phyloP scores from a whole-genome alignment of 2,113 vertebrate genomes.

The Anthoscopus minutus region DNA sequence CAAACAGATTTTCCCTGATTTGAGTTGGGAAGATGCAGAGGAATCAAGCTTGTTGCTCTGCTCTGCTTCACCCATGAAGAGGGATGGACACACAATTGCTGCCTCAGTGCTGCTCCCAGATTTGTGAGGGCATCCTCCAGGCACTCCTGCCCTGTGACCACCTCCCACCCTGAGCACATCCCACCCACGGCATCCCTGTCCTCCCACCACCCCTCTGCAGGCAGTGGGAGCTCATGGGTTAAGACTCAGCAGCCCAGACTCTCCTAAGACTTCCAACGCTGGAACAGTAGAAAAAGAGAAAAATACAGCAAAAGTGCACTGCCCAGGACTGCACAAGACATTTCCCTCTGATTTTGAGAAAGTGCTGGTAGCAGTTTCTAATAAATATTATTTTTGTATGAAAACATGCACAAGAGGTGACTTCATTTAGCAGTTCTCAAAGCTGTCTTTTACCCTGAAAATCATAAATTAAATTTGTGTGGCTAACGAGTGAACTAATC shows the following conservation, averaged over 20 bases:
- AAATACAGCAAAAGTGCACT: not conserved
- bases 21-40: not conserved
- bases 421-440: not conserved
- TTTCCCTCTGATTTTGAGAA: not conserved
- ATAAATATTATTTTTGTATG: not conserved
- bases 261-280: not conserved
- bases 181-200: not conserved
- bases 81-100: not conserved
- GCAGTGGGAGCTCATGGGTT: not conserved
- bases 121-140: not conserved
- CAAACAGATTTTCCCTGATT: not conserved
- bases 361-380: not conserved
- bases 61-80: not conserved
- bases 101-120: not conserved
- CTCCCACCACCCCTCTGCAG: not conserved
- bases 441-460: not conserved
- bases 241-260: not conserved
- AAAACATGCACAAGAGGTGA: not conserved
- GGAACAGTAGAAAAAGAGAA: not conserved
- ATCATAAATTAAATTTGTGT: not conserved
- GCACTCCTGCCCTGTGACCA: accelerated
- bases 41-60: not conserved
- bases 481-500: not conserved
- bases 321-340: not conserved
- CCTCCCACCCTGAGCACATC: not conserved